phyloP scores from a whole-genome alignment of 2,113 vertebrate genomes.

The Erinaceus europaeus region DNA sequence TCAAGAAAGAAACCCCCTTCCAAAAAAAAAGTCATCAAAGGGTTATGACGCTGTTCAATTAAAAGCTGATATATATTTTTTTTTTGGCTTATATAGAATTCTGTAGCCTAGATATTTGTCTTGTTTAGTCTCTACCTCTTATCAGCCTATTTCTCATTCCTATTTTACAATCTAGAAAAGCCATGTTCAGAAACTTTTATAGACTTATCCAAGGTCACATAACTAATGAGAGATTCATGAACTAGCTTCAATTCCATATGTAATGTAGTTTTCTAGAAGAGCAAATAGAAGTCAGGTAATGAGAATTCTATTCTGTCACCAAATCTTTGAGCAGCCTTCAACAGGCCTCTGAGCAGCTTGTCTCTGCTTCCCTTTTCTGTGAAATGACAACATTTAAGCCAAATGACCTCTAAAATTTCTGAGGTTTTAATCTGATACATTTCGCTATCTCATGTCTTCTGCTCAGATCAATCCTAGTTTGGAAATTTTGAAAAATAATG shows the following conservation, averaged over 20 bases:
- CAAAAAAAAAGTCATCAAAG: no score
- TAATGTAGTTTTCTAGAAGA: slow-evolving; percentile 4
- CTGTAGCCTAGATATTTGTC: background rate
- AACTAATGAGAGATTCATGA: slow-evolving; percentile 18
- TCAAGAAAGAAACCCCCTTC: background rate
- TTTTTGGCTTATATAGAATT: background rate
- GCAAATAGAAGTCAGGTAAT: background rate
- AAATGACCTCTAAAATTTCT: slow-evolving; percentile 44
- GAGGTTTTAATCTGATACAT: background rate
- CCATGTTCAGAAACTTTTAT: slow-evolving; percentile 10
- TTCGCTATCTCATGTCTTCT: slow-evolving; percentile 40
- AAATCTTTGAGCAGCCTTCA: slow-evolving; percentile 26
- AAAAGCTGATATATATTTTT: background rate
- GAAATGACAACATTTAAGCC: slow-evolving; percentile 34
- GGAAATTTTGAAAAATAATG: slow-evolving; percentile 7
- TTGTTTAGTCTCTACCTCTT: background rate
- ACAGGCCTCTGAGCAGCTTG: slow-evolving; percentile 46
- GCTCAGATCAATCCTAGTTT: background rate
- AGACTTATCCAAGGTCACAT: slow-evolving; percentile 14
- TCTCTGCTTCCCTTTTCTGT: slow-evolving; percentile 53
- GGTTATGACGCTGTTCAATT: no score
- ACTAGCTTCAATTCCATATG: background rate
- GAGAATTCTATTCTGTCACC: slow-evolving; percentile 45
- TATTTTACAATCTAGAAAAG: slow-evolving; percentile 14
- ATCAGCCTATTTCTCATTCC: background rate